phyloP scores from a whole-genome alignment of 2,888 invertebrate species.

The Dasypolia templi region DNA sequence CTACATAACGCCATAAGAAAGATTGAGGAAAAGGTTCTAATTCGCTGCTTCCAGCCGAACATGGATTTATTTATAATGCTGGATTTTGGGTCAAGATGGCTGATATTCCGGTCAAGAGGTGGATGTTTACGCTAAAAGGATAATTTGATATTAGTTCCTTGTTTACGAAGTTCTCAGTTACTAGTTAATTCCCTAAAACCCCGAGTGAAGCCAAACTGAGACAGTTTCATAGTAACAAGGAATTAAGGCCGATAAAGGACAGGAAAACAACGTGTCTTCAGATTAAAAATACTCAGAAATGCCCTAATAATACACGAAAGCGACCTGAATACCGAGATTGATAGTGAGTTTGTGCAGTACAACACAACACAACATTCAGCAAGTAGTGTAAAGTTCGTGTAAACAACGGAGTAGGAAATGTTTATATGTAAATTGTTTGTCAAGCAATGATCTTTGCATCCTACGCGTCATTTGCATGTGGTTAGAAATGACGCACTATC shows the following conservation, averaged over 20 bases:
- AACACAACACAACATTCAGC: neutral
- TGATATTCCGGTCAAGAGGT: constrained; percentile 32
- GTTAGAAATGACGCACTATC: constrained; percentile 12
- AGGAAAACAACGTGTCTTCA: neutral
- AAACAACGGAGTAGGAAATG: constrained; percentile 22
- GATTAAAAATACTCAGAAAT: neutral
- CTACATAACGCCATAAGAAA: constrained; percentile 36
- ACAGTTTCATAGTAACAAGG: neutral
- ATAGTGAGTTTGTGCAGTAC: neutral
- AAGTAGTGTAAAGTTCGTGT: constrained; percentile 5
- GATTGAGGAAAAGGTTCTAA: constrained; percentile 57
- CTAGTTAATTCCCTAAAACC: neutral
- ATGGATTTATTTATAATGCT: constrained; percentile 52
- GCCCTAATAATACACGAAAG: neutral
- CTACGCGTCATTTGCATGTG: constrained; percentile 17
- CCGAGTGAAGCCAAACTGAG: neutral
- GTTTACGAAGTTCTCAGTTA: neutral
- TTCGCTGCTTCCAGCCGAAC: constrained; percentile 47
- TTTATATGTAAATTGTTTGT: constrained; percentile 1
- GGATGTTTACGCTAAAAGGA: constrained; percentile 5
- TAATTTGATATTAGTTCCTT: constrained; percentile 8
- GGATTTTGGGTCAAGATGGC: constrained; percentile 37
- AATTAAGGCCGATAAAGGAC: neutral
- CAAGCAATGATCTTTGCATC: constrained; percentile 13
- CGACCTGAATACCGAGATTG: neutral